These are phyloP conservation scores for Amiota communis DNA, from an alignment of 2,888 invertebrate genomes.

Conservation along the genomic window DNA sequence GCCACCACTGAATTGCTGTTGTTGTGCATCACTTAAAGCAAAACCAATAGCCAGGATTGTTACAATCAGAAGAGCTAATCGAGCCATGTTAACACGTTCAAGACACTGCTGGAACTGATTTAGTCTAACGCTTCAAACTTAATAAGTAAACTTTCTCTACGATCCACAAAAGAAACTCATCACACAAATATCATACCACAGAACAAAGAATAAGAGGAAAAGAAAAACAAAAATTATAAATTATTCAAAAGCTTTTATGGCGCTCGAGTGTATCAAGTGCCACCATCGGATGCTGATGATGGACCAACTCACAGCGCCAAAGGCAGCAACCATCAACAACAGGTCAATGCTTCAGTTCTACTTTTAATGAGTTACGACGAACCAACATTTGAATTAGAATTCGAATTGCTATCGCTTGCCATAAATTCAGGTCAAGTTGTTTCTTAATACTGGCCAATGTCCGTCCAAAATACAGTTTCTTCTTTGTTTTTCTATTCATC, in stretches of 20 bases:
- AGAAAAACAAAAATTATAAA: neutral
- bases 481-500: neutral
- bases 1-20: slow-evolving; percentile 38
- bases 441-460: slow-evolving; percentile 5
- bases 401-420: slow-evolving; percentile 1
- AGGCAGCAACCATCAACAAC: slow-evolving; percentile 9
- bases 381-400: neutral
- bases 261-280: neutral
- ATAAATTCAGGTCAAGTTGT: slow-evolving; percentile 49
- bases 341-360: slow-evolving; percentile 50
- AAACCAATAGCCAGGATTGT: slow-evolving; percentile 44
- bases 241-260: neutral
- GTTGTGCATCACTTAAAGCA: slow-evolving; percentile 40
- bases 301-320: neutral
- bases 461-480: neutral
- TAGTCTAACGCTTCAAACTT: slow-evolving; percentile 12
- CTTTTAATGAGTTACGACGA: slow-evolving; percentile 41
- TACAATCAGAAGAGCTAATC: slow-evolving; percentile 37
- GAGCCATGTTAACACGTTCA: slow-evolving; percentile 49
- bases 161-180: neutral
- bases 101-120: slow-evolving; percentile 47
- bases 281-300: neutral
- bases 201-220: neutral
- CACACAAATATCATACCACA: no score
- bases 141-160: slow-evolving; percentile 59